A percentile compares a stretch with the other conserved stretches of the same genome.
Evolutionary conservation across 2,113 vertebrate genomes (phyloP).

Genomic region (Emydura subglobosa): DNA sequence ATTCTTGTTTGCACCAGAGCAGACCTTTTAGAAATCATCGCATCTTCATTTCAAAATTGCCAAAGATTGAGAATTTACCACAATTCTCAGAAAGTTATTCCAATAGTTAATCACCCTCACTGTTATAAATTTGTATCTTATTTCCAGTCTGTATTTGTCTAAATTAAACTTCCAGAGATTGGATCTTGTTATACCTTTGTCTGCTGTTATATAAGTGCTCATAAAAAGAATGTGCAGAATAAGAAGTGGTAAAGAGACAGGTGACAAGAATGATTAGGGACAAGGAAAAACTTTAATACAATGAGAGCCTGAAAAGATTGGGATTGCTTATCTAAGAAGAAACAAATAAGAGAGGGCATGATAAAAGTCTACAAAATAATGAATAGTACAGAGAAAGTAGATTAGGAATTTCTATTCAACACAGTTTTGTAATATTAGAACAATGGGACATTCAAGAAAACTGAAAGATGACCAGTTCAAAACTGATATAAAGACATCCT

Average conservation of each 20-base stretch:
- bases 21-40: too few species aligned
- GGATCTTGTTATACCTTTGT: too few species aligned
- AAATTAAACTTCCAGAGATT: too few species aligned
- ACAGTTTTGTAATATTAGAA: accelerated
- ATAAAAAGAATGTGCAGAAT: background rate
- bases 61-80: too few species aligned
- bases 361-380: background rate
- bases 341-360: background rate
- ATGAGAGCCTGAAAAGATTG: background rate
- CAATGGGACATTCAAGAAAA: background rate
- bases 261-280: background rate
- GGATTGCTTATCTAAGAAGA: background rate
- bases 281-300: background rate
- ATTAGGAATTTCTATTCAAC: background rate
- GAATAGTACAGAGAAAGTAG: background rate
- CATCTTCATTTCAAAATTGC: too few species aligned
- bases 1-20: too few species aligned
- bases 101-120: too few species aligned
- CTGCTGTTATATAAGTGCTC: too few species aligned
- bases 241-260: background rate
- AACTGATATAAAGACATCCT: background rate
- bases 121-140: too few species aligned
- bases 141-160: too few species aligned
- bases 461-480: background rate
- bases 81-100: too few species aligned